Evolutionary conservation across 2,888 invertebrate genomes (phyloP), one percentile per base, ranked within the genome.

Genomic region (Drosophila fulvimacula): DNA sequence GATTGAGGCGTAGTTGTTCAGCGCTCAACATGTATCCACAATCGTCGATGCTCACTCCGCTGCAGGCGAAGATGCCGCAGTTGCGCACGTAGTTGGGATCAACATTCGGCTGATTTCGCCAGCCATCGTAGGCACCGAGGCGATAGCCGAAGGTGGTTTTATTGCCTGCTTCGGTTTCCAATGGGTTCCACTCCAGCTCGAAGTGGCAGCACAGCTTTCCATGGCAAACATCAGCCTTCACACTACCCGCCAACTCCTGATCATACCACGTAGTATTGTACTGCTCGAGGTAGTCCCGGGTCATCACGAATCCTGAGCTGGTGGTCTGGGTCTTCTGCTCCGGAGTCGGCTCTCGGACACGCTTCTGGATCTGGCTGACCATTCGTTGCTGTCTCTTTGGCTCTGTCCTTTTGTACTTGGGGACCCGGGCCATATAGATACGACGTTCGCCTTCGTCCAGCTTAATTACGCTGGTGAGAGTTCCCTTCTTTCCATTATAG

Each of bases 401-500:
- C 17, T n/a, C 7, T 2, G 19, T 6, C 7, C 0, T 30, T 0
- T 24, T 9, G 3, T 81, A 85, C 38, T 91, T 92, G 0, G 89
- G 90, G 13, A 92, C 90, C 30, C 70, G 71, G 0, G 90, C 85
- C 17, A 85, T 82, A 51, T 90, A 88, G 4, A 92, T 38, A 5
- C 64, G 66, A 2, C 91, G 84, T 57, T 88, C 83, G 1, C 88
- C 91, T 0, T 51, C 52, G 0, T 56, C 77, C 6, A 72, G 59
- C 0, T 69, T 77, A 82, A 91, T 88, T 0, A 80, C 83, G 2
- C 89, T 83, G 4, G 69, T 48, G 3, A 91, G 39, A 0, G 88
- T 59, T 6, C 91, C 91, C 0, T 66, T 49, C 0, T 76, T 79
- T 0, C 95, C 95, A 0, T 94, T 93, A 89, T 94, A 97, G 59